Base-by-base conservation (phyloP, 2,888 invertebrate species). In the Bellardia bayeri region DNA sequence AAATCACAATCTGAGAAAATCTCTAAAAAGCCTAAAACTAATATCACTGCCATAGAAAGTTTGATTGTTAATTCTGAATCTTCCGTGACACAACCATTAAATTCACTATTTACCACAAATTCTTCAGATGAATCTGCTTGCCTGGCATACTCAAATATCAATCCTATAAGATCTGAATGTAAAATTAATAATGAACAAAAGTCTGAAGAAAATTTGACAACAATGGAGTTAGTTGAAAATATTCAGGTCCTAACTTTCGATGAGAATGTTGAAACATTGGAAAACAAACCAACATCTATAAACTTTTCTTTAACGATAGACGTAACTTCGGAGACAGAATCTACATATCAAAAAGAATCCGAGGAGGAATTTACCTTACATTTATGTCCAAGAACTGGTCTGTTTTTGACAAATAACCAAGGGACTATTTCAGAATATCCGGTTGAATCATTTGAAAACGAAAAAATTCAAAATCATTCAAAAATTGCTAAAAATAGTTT, bases 301-400 rank as follows among this genome's bases (percentile, higher is more conserved):
- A 45, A 45, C 9, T 11, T 54, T 13, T 30, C 64, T 37, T 66
- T 58, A 14, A 6, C 9, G 2, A n/a, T n/a, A 14, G 56, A 23
- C 40, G 23, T 79, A 85, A 90, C 91, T 90, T 91, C 13, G 14
- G 54, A 75, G 3, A 91, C 90, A 90, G 90, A 84, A 88, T 88
- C 82, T 89, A 89, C 74, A 86, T 90, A 76, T 90, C 89, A 23
- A 89, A 92, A 75, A n/a, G 51, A 56, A 61, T 6, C 16, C 0
- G 74, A 79, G 13, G 79, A 84, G 7, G 56, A 85, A 11, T 14
- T 51, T 68, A 42, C 37, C 13, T 88, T 93, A 89, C 91, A 92
- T 54, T 89, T 93, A 23, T 93, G 93, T 63, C 91, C 93, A 64
- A 91, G 91, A 79, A 93, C 93, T 2, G 93, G 93, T 0, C 90